These are phyloP conservation scores for Thaleichthys pacificus DNA, from an alignment of 2,797 vertebrate species.

Conservation along the genomic window DNA sequence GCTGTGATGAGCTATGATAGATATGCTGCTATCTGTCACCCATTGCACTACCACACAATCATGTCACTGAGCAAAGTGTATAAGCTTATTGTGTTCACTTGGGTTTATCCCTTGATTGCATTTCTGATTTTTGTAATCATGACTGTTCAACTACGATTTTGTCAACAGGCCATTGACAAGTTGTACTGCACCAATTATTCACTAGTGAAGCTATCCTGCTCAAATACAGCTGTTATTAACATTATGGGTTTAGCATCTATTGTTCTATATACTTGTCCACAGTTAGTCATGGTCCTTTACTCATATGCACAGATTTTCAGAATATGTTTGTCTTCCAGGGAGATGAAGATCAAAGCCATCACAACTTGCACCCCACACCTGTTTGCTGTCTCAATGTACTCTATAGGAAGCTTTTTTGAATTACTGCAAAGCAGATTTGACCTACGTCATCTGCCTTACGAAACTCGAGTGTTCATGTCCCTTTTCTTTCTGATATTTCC, in stretches of 20 bases:
- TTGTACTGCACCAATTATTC: conserved; percentile 52
- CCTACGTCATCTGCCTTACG: conserved; percentile 28
- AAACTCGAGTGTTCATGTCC: conserved; percentile 47
- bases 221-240: conserved; percentile 34
- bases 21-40: conserved; percentile 58
- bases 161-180: conserved; percentile 44
- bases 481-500: conserved; percentile 58
- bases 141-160: conserved; percentile 43
- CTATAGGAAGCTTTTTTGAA: conserved; percentile 55
- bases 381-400: conserved; percentile 43
- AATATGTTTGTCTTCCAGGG: conserved; percentile 43
- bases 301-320: conserved; percentile 57
- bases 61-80: conserved; percentile 48
- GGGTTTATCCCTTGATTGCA: conserved; percentile 51
- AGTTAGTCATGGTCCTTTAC: conserved; percentile 49
- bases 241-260: conserved; percentile 36
- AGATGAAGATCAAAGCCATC: conserved; percentile 53
- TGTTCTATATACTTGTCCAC: conserved; percentile 30
- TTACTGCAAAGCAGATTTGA: conserved; percentile 48
- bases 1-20: conserved; percentile 62
- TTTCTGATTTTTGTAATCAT: conserved; percentile 38
- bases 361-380: conserved; percentile 56
- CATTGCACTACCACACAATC: conserved; percentile 49
- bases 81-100: conserved; percentile 44
- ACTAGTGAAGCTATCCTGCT: conserved; percentile 52